Evolutionary conservation across 2,888 invertebrate species (phyloP).

Genomic region (Drosophila nr. perissopoda): DNA sequence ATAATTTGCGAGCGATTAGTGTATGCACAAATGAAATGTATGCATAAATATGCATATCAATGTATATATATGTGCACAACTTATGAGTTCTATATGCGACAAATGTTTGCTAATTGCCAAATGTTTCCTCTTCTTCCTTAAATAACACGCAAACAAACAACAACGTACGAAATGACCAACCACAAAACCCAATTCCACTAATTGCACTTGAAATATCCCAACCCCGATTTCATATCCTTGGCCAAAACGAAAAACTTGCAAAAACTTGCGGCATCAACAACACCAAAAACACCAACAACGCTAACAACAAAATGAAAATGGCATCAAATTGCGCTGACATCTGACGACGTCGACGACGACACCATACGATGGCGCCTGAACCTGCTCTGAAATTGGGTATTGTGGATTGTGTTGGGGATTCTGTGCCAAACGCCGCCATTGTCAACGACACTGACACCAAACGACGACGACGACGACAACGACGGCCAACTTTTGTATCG

Average conservation of each 20-base stretch:
- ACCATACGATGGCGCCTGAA: slow-evolving; percentile 32
- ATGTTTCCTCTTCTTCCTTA: slow-evolving; percentile 54
- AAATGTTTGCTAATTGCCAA: slow-evolving; percentile 70
- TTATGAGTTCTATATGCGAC: slow-evolving; percentile 16
- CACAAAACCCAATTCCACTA: slow-evolving; percentile 79
- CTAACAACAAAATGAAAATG: slow-evolving; percentile 75
- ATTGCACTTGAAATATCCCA: slow-evolving; percentile 81
- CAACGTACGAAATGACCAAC: slow-evolving; percentile 54
- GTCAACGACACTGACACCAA: slow-evolving; percentile 72
- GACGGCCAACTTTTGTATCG: slow-evolving; percentile 59
- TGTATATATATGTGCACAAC: slow-evolving; percentile 22
- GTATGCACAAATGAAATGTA: slow-evolving; percentile 11
- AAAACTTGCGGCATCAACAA: slow-evolving; percentile 62
- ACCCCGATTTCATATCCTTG: slow-evolving; percentile 68
- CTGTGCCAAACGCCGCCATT: slow-evolving; percentile 36
- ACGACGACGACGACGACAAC: slow-evolving; percentile 24
- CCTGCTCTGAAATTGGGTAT: slow-evolving; percentile 16
- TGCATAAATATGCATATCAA: slow-evolving; percentile 19
- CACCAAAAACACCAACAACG: slow-evolving; percentile 22
- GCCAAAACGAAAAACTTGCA: slow-evolving; percentile 57
- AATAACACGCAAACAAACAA: slow-evolving; percentile 29
- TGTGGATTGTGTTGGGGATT: slow-evolving; percentile 16
- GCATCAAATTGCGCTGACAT: slow-evolving; percentile 83
- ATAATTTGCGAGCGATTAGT: background rate
- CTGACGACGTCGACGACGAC: slow-evolving; percentile 73